These are phyloP conservation scores for Tiliacea citrago DNA, from an alignment of 2,888 invertebrate species.

Conservation along the genomic window DNA sequence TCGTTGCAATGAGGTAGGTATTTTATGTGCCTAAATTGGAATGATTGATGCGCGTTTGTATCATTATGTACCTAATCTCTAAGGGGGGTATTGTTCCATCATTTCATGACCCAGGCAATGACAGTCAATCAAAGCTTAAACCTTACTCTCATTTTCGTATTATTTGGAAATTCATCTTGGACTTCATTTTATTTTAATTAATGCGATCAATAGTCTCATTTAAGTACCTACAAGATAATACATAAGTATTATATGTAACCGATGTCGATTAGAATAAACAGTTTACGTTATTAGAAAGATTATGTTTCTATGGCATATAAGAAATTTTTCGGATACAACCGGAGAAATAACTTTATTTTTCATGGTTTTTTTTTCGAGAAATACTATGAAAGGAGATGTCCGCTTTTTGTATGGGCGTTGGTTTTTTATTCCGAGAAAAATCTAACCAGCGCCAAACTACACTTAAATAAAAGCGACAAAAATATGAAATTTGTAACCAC, in stretches of 20 bases:
- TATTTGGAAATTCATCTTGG: not conserved
- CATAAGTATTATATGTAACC: too few species aligned
- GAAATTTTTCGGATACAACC: too few species aligned
- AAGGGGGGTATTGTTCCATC: not conserved
- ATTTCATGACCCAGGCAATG: not conserved
- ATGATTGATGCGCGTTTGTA: not conserved
- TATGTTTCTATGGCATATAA: too few species aligned
- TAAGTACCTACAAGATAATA: not conserved
- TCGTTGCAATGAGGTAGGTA: not conserved
- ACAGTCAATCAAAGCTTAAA: not conserved
- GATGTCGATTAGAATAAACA: not conserved
- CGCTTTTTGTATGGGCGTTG: too few species aligned
- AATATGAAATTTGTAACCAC: too few species aligned
- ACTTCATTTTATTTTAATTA: not conserved
- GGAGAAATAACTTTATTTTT: not conserved
- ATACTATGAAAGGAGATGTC: not conserved
- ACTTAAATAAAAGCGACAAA: too few species aligned
- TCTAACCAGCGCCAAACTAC: too few species aligned
- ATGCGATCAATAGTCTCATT: not conserved
- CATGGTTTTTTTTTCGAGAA: not conserved
- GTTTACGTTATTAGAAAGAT: not conserved
- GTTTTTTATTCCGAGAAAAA: too few species aligned
- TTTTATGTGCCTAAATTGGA: not conserved
- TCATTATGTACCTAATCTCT: not conserved
- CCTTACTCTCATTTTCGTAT: too few species aligned